phyloP scores from a whole-genome alignment of 1,140 invertebrate genomes.

The Drosophila burlai region DNA sequence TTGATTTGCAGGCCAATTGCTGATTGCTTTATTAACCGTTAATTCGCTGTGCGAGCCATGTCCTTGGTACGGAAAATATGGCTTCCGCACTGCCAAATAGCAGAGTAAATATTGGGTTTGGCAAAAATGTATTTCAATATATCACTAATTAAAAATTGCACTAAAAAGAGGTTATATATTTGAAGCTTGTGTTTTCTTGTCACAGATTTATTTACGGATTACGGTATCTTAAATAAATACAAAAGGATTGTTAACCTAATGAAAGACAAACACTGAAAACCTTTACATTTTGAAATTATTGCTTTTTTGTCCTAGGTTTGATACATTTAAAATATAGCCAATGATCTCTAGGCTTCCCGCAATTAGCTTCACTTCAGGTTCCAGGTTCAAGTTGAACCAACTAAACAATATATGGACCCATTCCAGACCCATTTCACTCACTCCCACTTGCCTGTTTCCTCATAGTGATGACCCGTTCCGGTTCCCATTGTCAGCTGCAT shows the following conservation, averaged over 20 bases:
- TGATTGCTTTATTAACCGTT: slow-evolving; percentile 82
- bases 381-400: no score
- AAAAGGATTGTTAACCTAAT: no score
- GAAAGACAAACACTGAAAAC: no score
- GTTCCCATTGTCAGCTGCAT: slow-evolving; percentile 50
- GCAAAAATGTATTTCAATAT: slow-evolving; percentile 3
- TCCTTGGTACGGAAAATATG: slow-evolving; percentile 59
- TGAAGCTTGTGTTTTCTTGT: background rate
- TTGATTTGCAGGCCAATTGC: slow-evolving; percentile 73
- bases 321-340: no score
- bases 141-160: background rate
- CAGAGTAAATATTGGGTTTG: slow-evolving; percentile 24
- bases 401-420: no score
- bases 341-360: no score
- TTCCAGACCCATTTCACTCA: background rate
- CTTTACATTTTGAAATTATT: no score
- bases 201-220: no score
- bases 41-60: slow-evolving; percentile 56
- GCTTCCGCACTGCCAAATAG: slow-evolving; percentile 51
- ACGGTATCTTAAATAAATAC: no score
- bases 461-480: slow-evolving; percentile 9
- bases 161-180: background rate
- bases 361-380: no score
- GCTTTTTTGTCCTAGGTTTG: no score
- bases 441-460: slow-evolving; percentile 2